These are phyloP conservation scores for Platycnemis pennipes DNA, from an alignment of 2,888 invertebrate genomes.

Conservation along the genomic window DNA sequence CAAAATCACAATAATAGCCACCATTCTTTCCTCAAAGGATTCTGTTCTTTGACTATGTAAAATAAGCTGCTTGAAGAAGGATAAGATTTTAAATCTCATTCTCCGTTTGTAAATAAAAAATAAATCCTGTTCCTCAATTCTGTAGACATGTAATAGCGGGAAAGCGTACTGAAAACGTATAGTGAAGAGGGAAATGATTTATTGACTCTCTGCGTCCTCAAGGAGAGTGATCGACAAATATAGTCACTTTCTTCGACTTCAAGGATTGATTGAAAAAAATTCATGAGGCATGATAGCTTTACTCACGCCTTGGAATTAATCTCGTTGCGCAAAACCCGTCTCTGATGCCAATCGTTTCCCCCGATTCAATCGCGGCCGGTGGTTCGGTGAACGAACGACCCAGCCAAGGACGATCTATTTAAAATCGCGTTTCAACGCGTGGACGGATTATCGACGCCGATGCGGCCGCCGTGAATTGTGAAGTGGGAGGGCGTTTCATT, in stretches of 20 bases:
- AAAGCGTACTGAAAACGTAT: no score
- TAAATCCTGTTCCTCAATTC: no score
- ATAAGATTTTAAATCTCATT: no score
- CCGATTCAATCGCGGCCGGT: neutral
- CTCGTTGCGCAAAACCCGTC: neutral
- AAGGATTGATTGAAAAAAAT: neutral
- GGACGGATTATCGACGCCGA: neutral
- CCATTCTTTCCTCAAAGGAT: no score
- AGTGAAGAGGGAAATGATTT: no score
- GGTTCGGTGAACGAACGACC: slow-evolving; percentile 22
- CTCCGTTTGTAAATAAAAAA: no score
- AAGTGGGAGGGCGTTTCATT: neutral
- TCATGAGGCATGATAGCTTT: neutral
- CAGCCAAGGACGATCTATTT: slow-evolving; percentile 29
- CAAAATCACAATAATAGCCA: no score
- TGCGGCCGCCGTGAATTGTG: neutral
- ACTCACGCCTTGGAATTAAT: neutral
- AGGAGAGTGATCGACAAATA: no score
- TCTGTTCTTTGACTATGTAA: no score
- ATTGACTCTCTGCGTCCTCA: no score
- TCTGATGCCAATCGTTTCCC: neutral
- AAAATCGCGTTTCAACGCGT: neutral
- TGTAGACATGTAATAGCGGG: no score
- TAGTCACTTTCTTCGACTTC: neutral
- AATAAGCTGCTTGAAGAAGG: no score